Percentiles rank a stretch among this genome's conserved stretches.
Evolutionary conservation across 1,140 invertebrate genomes (phyloP).

Genomic region (Hetaerina americana): DNA sequence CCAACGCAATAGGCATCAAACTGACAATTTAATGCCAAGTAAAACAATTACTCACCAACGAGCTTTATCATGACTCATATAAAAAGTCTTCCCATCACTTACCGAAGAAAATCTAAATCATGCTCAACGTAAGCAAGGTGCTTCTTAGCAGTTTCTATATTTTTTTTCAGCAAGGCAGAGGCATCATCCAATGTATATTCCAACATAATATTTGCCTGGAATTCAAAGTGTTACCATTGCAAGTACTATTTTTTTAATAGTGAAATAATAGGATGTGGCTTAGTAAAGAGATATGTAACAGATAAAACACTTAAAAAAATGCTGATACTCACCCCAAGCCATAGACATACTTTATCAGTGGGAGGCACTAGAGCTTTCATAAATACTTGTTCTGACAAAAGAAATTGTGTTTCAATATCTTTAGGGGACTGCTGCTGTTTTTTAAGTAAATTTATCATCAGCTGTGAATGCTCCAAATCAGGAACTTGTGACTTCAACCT

Average conservation of each 20-base stretch:
- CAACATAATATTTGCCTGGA: conserved; percentile 90
- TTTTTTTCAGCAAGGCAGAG: conserved; percentile 70
- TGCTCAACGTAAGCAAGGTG: conserved; percentile 75
- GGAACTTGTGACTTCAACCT: conserved; percentile 78
- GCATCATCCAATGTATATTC: conserved; percentile 93
- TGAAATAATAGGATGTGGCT: neutral
- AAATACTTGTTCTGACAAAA: conserved; percentile 92
- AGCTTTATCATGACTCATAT: too few species aligned
- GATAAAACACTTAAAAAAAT: neutral
- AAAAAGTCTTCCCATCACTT: too few species aligned
- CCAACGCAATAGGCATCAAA: too few species aligned
- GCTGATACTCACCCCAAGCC: conserved; percentile 62
- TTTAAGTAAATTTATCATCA: conserved; percentile 83
- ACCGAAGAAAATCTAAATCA: conserved; percentile 79
- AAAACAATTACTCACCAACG: too few species aligned
- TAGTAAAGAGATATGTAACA: conserved; percentile 7
- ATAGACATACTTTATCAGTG: conserved; percentile 89
- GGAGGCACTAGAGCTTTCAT: conserved; percentile 78
- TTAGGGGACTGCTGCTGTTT: conserved; percentile 49
- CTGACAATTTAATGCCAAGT: too few species aligned
- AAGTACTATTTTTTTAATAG: neutral
- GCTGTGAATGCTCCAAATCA: conserved; percentile 79
- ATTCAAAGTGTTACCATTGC: conserved; percentile 3
- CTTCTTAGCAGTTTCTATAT: conserved; percentile 73
- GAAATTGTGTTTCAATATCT: conserved; percentile 77